phyloP scores from a whole-genome alignment of 2,113 vertebrate genomes.

The Podarcis muralis region DNA sequence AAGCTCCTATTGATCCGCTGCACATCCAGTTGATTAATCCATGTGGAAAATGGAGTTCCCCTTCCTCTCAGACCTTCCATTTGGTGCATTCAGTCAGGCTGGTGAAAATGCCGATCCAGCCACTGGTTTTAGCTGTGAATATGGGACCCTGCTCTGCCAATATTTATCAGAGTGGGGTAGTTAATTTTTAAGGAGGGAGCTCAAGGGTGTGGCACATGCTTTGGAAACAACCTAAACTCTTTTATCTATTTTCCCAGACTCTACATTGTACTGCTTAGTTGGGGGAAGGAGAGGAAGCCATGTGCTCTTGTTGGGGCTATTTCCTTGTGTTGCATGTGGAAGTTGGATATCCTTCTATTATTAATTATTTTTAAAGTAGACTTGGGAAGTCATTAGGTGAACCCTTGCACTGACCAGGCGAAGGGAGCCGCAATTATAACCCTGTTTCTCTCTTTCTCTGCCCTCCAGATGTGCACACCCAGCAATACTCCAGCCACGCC shows the following conservation, averaged over 20 bases:
- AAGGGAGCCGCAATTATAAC: not conserved
- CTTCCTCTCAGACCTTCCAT: not conserved
- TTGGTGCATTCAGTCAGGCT: not conserved
- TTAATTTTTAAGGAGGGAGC: not conserved
- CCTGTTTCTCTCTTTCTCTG: not conserved
- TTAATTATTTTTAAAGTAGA: not conserved
- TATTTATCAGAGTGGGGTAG: not conserved
- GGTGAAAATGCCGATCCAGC: not conserved
- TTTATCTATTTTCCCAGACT: not conserved
- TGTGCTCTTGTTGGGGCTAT: no score
- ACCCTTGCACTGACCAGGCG: no score
- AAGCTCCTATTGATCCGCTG: not conserved
- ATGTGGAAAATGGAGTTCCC: not conserved
- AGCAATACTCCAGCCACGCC: constrained; percentile 95
- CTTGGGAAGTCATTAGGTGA: not conserved
- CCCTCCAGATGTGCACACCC: constrained; percentile 92
- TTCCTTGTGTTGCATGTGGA: not conserved
- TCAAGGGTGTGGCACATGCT: not conserved
- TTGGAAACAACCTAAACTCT: not conserved
- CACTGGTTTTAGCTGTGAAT: no score
- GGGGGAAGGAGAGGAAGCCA: not conserved
- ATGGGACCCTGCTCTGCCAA: not conserved
- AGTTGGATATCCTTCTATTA: no score
- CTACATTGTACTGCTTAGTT: not conserved
- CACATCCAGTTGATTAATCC: not conserved